Evolutionary conservation across 2,888 invertebrate genomes (phyloP), one percentile per base, ranked within the genome.

Genomic region (Calliphora vomitoria): DNA sequence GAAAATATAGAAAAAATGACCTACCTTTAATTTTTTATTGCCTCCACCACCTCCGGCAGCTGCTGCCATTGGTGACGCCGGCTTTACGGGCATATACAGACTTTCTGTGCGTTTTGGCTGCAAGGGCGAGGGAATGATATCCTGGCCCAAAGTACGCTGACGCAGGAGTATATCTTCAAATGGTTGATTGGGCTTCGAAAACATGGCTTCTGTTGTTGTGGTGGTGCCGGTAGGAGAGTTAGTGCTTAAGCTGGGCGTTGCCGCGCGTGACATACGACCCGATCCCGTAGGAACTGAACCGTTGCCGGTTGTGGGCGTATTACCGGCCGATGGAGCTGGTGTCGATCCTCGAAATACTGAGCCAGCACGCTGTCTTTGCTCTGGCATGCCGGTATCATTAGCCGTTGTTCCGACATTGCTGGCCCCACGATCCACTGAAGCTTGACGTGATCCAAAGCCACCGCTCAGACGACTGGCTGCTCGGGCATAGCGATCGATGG

Each of bases 91-190:
- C 91, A 97, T 96, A 94, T 96, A 98, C 91, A 98, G 95, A 93
- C 98, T 98, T 94, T 98, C 98, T 89, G 98, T 98, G 91, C 98
- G 95, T 94, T 98, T 98, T 85, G 98, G 98, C 93, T 98, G 97
- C 91, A 96, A 96, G 85, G 95, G 96, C 90, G 98, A 98, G 88
- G 98, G 97, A 91, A 97, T 96, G 93, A 98, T 98, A 93, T 98
- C 98, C 94, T 98, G 98, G 87, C 97, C 97, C 82, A 98, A 95
- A 89, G 95, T 96, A 91, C 97, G 95, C 93, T 97, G 97, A 92
- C 97, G 95, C 91, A 98, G 93, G 87, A 97, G 95, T 78, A 97
- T 96, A 80, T 97, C 97, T 93, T 98, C 98, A 93, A 98, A 97
- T 58, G 97, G 97, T 89, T 95, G 95, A 91, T 93, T 93, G 83